phyloP scores from a whole-genome alignment of 1,140 invertebrate genomes.

The Nomia melanderi region DNA sequence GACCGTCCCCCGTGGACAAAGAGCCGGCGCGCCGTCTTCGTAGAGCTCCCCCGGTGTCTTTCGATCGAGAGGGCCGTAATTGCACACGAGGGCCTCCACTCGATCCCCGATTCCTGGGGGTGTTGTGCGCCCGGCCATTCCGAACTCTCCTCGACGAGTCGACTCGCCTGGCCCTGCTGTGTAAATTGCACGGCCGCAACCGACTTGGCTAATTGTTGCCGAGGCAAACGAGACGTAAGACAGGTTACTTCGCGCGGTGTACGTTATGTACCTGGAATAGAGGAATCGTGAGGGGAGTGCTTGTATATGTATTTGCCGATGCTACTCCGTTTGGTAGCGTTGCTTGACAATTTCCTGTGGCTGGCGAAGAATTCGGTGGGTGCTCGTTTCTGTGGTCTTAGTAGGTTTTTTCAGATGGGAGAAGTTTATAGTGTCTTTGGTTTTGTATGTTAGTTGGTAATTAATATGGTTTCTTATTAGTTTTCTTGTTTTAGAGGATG shows the following conservation, averaged over 20 bases:
- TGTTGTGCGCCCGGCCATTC: conserved; percentile 13
- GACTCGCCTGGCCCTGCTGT: conserved; percentile 37
- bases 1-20: conserved; percentile 69
- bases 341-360: too few species aligned
- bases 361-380: too few species aligned
- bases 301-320: too few species aligned
- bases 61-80: conserved; percentile 76
- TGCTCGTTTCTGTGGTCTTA: too few species aligned
- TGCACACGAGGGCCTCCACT: conserved; percentile 74
- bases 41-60: conserved; percentile 63
- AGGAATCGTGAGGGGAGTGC: too few species aligned
- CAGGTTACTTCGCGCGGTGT: conserved; percentile 51
- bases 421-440: too few species aligned
- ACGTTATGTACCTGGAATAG: conserved; percentile 65
- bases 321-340: too few species aligned
- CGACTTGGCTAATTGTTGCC: conserved; percentile 65
- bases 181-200: conserved; percentile 72
- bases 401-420: too few species aligned
- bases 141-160: not conserved
- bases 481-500: too few species aligned
- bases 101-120: conserved; percentile 52
- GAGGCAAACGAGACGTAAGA: conserved; percentile 66
- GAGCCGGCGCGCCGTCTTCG: conserved; percentile 63
- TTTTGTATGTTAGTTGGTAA: too few species aligned
- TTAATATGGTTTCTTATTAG: too few species aligned